phyloP scores from a whole-genome alignment of 2,113 vertebrate genomes.

The Garra rufa region DNA sequence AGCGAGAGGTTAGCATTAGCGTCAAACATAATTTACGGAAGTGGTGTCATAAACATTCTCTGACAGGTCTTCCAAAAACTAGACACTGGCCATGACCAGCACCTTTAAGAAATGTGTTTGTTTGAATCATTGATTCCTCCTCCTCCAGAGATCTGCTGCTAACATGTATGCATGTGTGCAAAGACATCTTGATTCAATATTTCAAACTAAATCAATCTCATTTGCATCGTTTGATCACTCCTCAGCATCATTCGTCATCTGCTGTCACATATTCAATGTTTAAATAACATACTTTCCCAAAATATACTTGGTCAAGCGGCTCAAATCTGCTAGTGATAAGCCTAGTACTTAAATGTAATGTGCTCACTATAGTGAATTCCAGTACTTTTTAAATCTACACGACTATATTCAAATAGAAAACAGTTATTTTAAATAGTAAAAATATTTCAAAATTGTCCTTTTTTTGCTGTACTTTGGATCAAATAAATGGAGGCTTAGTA shows the following conservation, averaged over 20 bases:
- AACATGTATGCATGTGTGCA: neutral
- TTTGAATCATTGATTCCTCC: neutral
- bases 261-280: neutral
- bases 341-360: neutral
- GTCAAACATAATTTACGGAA: slow-evolving; percentile 7
- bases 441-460: too few relatives aligned
- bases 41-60: slow-evolving; percentile 22
- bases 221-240: neutral
- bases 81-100: neutral
- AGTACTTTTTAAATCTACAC: neutral
- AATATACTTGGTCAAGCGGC: neutral
- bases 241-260: neutral
- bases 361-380: neutral
- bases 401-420: too few relatives aligned
- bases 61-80: slow-evolving; percentile 22
- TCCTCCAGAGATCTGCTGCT: neutral
- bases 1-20: slow-evolving; percentile 18
- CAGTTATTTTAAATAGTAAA: too few relatives aligned
- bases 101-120: neutral
- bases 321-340: neutral
- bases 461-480: too few relatives aligned
- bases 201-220: neutral
- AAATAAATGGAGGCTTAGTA: too few relatives aligned
- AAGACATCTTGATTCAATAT: neutral
- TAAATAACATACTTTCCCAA: neutral